Base-by-base conservation (phyloP, 2,113 vertebrate genomes). In the Oncorhynchus tshawytscha region DNA sequence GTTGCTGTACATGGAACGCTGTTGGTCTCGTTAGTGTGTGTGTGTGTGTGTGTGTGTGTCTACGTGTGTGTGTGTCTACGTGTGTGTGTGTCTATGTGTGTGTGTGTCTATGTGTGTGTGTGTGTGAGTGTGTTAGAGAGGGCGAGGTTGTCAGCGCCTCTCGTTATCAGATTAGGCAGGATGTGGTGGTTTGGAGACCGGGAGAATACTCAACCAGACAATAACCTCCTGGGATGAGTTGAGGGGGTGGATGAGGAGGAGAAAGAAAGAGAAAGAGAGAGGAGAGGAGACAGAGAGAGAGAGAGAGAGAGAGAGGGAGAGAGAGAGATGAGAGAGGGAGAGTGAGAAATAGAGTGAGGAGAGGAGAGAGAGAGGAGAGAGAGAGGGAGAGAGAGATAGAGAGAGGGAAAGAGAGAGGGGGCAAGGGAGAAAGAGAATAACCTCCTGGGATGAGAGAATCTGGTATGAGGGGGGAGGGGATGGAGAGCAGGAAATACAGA, bases 231-330 rank as follows among this genome's bases (percentile, higher is more conserved):
- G 39, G 39, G 39, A 45, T 45, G 34, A 34, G 34, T 7, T 6
- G 34, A 34, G 34, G 34, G 34, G 34, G 34, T 34, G 39, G 39
- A 45, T 45, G 39, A 45, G 39, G 8, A 45, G 39, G 39, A 45
- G 8, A 39, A 6, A 39, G 34, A 34, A 5, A 31, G 31, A 31
- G 31, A 31, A 5, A 34, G 5, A 39, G 34, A 39, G 34, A 8
- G 34, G 7, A 31, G 31, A 31, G 31, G 31, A 31, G 29, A 5
- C 0, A 60, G 57, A 13, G 31, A 31, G 34, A 34, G 6, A 34
- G 1, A 94, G 93, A 93, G 90, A 1, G 16, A 9, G 13, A 25
- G 54, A 12, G 27, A 48, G 12, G n/a, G 69, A 7, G 45, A 12
- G 1, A 15, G 20, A n/a, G 13, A 20, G 20, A 6, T 1, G 25